Evolutionary conservation across 1,140 invertebrate species (phyloP).

Genomic region (Battus philenor): DNA sequence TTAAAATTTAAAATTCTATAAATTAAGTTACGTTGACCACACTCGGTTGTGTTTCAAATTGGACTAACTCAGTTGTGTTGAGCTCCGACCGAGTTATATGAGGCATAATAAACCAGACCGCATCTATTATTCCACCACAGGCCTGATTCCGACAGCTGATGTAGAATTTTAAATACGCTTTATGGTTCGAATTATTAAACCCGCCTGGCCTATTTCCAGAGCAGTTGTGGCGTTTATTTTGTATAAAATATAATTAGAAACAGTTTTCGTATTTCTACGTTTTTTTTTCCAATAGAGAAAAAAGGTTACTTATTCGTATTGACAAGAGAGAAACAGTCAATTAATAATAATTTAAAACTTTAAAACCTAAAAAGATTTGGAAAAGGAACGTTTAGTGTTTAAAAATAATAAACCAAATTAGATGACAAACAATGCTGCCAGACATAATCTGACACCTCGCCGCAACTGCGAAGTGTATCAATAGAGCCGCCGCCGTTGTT

Average conservation of each 20-base stretch:
- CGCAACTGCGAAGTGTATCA: constrained; percentile 50
- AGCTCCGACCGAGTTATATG: constrained; percentile 62
- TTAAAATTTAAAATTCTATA: constrained; percentile 9
- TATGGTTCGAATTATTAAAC: constrained; percentile 54
- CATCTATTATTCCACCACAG: constrained; percentile 63
- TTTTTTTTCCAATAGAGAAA: neutral
- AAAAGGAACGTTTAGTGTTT: no score
- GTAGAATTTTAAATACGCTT: constrained; percentile 65
- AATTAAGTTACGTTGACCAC: constrained; percentile 30
- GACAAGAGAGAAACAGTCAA: no score
- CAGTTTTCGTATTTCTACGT: no score
- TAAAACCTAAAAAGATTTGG: no score
- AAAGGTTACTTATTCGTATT: no score
- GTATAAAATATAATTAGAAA: constrained; percentile 18
- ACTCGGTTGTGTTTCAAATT: constrained; percentile 65
- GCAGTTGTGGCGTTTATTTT: constrained; percentile 30
- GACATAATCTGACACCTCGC: constrained; percentile 46
- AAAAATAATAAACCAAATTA: constrained; percentile 7
- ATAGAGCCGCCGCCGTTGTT: constrained; percentile 45
- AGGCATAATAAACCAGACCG: constrained; percentile 68
- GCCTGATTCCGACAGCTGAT: constrained; percentile 58
- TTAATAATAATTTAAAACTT: no score
- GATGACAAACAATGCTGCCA: constrained; percentile 32
- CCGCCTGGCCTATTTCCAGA: constrained; percentile 48
- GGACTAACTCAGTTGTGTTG: constrained; percentile 53